Evolutionary conservation across 2,113 vertebrate species (phyloP).

Genomic region (Chloroceryle aenea): DNA sequence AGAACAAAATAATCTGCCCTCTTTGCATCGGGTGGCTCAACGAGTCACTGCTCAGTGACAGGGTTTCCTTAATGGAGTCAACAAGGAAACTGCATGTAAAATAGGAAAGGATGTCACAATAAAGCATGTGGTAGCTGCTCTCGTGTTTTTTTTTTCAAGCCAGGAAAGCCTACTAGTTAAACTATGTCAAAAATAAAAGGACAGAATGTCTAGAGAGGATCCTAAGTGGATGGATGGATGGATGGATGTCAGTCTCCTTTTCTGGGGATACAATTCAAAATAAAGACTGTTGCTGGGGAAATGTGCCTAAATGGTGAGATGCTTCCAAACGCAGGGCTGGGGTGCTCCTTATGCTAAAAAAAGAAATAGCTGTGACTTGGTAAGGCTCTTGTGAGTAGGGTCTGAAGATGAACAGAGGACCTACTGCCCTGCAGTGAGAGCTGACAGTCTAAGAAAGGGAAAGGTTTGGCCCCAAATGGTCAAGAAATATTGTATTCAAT

Average conservation of each 20-base stretch:
- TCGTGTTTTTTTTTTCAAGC: neutral
- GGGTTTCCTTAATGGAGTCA: neutral
- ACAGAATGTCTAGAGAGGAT: slow-evolving; percentile 15
- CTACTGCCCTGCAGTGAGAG: neutral
- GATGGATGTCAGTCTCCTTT: slow-evolving; percentile 2
- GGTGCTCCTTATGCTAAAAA: neutral
- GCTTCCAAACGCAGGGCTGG: neutral
- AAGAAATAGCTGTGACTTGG: neutral
- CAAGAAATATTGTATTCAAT: neutral
- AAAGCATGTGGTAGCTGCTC: neutral
- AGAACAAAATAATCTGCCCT: neutral
- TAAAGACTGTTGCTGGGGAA: slow-evolving; percentile 8
- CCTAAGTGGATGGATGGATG: neutral
- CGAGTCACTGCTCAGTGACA: neutral
- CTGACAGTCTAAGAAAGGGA: neutral
- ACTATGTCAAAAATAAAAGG: neutral
- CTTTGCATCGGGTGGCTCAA: neutral
- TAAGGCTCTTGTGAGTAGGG: neutral
- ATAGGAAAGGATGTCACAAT: neutral
- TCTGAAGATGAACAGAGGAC: neutral
- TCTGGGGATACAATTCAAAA: neutral
- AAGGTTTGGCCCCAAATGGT: neutral
- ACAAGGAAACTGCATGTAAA: neutral
- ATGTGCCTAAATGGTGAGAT: neutral
- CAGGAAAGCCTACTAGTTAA: neutral